A percentile compares a stretch with the other conserved stretches of the same genome.
These are phyloP conservation scores for Graptemys geographica DNA, from an alignment of 2,797 vertebrate genomes.

Conservation along the genomic window DNA sequence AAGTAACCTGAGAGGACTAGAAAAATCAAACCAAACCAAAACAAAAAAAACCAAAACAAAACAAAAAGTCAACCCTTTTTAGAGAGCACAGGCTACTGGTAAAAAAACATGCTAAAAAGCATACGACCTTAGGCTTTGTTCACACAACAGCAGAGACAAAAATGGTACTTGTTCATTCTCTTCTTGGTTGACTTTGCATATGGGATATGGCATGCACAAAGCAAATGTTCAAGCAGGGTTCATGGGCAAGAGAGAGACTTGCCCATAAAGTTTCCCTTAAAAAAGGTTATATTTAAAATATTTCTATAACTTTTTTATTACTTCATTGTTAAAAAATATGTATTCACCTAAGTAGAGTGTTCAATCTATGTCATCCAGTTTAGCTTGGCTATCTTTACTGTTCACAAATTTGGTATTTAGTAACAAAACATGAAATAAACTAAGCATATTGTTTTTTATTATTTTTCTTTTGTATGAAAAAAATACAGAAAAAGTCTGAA, in stretches of 20 bases:
- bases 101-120: not conserved
- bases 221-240: rapidly evolving
- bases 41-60: not conserved
- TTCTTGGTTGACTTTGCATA: not conserved
- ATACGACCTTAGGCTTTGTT: not conserved
- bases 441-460: not conserved
- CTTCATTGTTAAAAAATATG: not conserved
- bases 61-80: not conserved
- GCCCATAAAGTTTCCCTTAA: not conserved
- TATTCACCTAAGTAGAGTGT: rapidly evolving
- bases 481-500: not conserved
- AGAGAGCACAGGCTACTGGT: not conserved
- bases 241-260: not conserved
- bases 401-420: not conserved
- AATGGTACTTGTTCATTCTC: not conserved
- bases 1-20: not conserved
- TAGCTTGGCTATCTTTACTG: not conserved
- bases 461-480: not conserved
- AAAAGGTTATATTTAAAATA: not conserved
- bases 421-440: not conserved
- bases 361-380: not conserved
- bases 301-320: not conserved
- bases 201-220: not conserved
- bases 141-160: rapidly evolving
- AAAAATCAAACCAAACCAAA: not conserved